Evolutionary conservation across 2,888 invertebrate species (phyloP).

Genomic region (Ichneumoninae sp.): DNA sequence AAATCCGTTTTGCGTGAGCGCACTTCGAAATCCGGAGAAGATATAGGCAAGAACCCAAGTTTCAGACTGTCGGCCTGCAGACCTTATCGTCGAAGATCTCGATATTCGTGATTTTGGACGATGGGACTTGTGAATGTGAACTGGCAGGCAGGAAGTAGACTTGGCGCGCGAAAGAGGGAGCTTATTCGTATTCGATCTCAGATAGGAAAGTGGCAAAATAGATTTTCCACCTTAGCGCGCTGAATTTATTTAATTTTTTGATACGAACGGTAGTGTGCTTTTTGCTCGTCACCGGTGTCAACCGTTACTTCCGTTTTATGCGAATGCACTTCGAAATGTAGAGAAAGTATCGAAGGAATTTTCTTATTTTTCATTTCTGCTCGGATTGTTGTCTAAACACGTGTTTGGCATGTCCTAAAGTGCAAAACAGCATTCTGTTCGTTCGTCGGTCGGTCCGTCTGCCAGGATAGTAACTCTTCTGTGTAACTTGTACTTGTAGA

Average conservation of each 20-base stretch:
- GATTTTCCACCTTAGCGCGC: background rate
- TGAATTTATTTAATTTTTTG: background rate
- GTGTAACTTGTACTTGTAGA: too few species aligned
- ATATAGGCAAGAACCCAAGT: slow-evolving; percentile 54
- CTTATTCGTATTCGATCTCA: background rate
- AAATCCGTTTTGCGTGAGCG: slow-evolving; percentile 75
- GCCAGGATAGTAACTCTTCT: too few species aligned
- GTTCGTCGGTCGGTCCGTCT: too few species aligned
- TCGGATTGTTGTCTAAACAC: too few species aligned
- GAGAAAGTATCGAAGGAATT: background rate
- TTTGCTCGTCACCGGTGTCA: slow-evolving; percentile 72
- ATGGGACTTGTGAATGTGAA: too few species aligned
- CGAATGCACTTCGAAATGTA: slow-evolving; percentile 75
- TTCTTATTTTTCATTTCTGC: too few species aligned
- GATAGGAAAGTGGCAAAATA: background rate
- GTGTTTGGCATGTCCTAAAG: too few species aligned
- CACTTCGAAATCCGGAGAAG: slow-evolving; percentile 70
- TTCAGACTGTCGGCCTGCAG: slow-evolving; percentile 57
- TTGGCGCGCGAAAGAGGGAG: background rate
- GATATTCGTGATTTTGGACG: slow-evolving; percentile 2
- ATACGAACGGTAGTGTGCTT: background rate
- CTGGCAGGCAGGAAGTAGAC: background rate
- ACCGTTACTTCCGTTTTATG: slow-evolving; percentile 74
- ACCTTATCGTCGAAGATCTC: slow-evolving; percentile 32
- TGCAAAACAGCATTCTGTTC: too few species aligned